A percentile compares a stretch with the other conserved stretches of the same genome.
Conservation (phyloP, 2,888 invertebrate genomes). For the Serrognathus titanus region DNA sequence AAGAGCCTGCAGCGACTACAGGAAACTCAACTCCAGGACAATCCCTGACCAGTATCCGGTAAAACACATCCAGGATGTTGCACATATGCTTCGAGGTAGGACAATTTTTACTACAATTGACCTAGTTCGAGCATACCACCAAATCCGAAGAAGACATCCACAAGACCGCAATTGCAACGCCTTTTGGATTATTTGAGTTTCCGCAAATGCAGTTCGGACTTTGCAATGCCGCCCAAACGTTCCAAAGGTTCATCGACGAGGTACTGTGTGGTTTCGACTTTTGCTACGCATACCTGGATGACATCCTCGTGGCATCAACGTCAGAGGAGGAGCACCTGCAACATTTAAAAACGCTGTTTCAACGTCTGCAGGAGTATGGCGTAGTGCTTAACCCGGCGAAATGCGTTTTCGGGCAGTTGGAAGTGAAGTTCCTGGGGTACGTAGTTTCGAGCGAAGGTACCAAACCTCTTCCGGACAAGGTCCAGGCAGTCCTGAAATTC, state of each 20-base stretch:
- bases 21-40: conserved; percentile 41
- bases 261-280: conserved; percentile 34
- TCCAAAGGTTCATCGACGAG: conserved; percentile 42
- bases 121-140: conserved; percentile 39
- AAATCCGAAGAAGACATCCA: conserved; percentile 40
- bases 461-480: conserved; percentile 24
- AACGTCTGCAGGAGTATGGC: conserved; percentile 29
- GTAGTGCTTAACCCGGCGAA: conserved; percentile 35
- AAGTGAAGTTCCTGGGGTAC: conserved; percentile 33
- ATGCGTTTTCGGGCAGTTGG: conserved; percentile 30
- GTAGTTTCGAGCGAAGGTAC: conserved; percentile 29
- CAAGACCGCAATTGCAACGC: conserved; percentile 26
- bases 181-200: conserved; percentile 33
- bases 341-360: conserved; percentile 29
- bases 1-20: conserved; percentile 35
- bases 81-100: conserved; percentile 29
- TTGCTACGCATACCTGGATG: conserved; percentile 28
- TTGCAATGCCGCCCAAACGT: conserved; percentile 42
- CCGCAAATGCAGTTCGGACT: conserved; percentile 37
- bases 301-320: conserved; percentile 26
- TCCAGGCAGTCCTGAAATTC: no score
- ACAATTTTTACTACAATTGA: conserved; percentile 35
- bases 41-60: conserved; percentile 48
- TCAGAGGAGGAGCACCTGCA: conserved; percentile 25
- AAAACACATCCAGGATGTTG: conserved; percentile 38